A percentile compares a stretch with the other conserved stretches of the same genome.
These are phyloP conservation scores for Mustela lutreola DNA, from an alignment of 2,113 vertebrate species.

Conservation along the genomic window DNA sequence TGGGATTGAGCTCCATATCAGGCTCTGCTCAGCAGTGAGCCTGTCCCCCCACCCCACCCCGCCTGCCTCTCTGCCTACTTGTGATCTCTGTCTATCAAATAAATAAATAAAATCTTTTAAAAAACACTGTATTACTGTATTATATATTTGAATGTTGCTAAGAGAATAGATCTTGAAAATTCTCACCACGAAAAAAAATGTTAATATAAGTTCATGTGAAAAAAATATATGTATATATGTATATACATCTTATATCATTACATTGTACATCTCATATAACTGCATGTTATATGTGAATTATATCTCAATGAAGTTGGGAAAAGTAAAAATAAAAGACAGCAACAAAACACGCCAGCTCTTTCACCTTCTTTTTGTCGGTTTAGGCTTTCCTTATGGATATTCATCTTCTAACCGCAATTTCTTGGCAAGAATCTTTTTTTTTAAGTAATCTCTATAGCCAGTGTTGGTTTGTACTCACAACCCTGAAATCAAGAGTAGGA, in stretches of 20 bases:
- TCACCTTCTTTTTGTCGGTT: background rate
- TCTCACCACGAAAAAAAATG: background rate
- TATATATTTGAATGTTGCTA: background rate
- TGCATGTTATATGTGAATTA: background rate
- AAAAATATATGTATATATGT: too few relatives aligned
- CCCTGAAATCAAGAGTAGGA: background rate
- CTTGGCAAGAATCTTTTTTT: background rate
- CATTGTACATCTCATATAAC: background rate
- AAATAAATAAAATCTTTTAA: too few relatives aligned
- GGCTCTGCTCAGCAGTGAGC: too few relatives aligned
- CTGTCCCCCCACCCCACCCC: fast-evolving
- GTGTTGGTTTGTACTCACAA: background rate
- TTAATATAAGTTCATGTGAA: background rate
- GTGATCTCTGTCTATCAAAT: too few relatives aligned
- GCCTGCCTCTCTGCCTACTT: too few relatives aligned
- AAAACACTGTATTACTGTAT: background rate
- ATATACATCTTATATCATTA: background rate
- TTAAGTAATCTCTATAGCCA: background rate
- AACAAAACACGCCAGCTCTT: background rate
- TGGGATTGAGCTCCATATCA: too few relatives aligned
- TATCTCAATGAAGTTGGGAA: background rate
- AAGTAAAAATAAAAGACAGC: background rate
- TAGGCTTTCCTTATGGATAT: background rate
- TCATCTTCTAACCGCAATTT: background rate
- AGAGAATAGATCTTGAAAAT: background rate